These are phyloP conservation scores for Telmatochromis sp. DNA, from an alignment of 2,113 vertebrate species.

Conservation along the genomic window DNA sequence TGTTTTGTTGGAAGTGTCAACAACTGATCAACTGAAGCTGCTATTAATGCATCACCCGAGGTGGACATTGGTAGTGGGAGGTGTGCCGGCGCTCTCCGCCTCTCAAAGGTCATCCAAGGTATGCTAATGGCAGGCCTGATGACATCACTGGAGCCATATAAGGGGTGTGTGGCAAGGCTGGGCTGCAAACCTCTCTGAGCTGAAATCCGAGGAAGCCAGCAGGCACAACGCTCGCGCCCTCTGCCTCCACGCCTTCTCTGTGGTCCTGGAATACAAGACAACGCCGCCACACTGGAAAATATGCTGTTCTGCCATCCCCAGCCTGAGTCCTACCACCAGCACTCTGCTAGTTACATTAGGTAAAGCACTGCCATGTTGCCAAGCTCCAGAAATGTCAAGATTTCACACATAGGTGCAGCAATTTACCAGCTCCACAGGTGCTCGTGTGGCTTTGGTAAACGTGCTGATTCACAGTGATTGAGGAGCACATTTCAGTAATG, in stretches of 20 bases:
- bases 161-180: not conserved
- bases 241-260: not conserved
- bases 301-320: slow-evolving; percentile 91
- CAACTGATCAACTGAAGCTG: not conserved
- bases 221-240: not conserved
- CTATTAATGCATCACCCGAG: slow-evolving; percentile 10
- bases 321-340: slow-evolving; percentile 86
- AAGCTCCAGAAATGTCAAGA: not conserved
- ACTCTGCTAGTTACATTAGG: slow-evolving; percentile 81
- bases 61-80: not conserved
- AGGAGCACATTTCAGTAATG: not conserved
- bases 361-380: slow-evolving; percentile 58
- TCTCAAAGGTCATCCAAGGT: slow-evolving; percentile 43
- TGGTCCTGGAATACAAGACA: slow-evolving; percentile 1
- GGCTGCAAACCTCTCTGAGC: not conserved
- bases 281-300: not conserved
- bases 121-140: not conserved
- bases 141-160: slow-evolving; percentile 60
- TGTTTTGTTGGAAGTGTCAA: slow-evolving; percentile 8
- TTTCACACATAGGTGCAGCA: not conserved
- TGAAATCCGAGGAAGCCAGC: not conserved
- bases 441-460: not conserved
- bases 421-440: not conserved
- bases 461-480: not conserved
- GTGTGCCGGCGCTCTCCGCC: not conserved